Conservation (phyloP, 1,140 invertebrate species). For the Meteorus sp. region DNA sequence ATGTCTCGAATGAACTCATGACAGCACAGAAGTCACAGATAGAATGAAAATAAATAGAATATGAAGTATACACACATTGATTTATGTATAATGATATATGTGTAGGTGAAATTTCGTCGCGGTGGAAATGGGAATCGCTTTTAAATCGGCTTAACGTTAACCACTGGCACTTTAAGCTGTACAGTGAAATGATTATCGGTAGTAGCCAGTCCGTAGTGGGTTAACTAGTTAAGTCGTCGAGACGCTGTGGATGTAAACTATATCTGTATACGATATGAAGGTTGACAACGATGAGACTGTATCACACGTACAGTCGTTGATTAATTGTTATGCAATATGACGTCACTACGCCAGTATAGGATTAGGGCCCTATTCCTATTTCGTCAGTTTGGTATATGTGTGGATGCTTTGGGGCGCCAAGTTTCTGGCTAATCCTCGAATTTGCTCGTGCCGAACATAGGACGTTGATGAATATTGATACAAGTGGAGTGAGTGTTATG, state of each 20-base stretch:
- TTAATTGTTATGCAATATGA: conserved; percentile 63
- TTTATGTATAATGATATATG: conserved; percentile 45
- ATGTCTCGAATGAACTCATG: too few relatives aligned
- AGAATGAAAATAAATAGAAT: too few relatives aligned
- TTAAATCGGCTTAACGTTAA: conserved; percentile 62
- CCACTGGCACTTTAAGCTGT: conserved; percentile 62
- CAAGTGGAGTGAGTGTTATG: conserved; percentile 18
- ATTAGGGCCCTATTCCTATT: conserved; percentile 20
- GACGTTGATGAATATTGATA: conserved; percentile 61
- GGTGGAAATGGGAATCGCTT: conserved; percentile 60
- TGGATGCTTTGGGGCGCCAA: conserved; percentile 44
- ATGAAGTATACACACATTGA: neutral
- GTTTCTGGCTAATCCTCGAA: conserved; percentile 57
- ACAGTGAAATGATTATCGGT: conserved; percentile 61
- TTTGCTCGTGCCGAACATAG: conserved; percentile 58
- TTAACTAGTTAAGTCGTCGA: conserved; percentile 16
- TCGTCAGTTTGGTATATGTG: conserved; percentile 32
- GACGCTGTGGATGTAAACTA: conserved; percentile 3
- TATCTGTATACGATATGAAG: neutral
- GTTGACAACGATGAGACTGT: conserved; percentile 8
- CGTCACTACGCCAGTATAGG: conserved; percentile 39
- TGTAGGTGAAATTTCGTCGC: conserved; percentile 40
- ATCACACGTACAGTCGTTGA: conserved; percentile 53
- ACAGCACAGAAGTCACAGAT: too few relatives aligned
- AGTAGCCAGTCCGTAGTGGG: conserved; percentile 53